These are phyloP conservation scores for Plutomurus gul DNA, from an alignment of 1,140 invertebrate species.

Conservation along the genomic window DNA sequence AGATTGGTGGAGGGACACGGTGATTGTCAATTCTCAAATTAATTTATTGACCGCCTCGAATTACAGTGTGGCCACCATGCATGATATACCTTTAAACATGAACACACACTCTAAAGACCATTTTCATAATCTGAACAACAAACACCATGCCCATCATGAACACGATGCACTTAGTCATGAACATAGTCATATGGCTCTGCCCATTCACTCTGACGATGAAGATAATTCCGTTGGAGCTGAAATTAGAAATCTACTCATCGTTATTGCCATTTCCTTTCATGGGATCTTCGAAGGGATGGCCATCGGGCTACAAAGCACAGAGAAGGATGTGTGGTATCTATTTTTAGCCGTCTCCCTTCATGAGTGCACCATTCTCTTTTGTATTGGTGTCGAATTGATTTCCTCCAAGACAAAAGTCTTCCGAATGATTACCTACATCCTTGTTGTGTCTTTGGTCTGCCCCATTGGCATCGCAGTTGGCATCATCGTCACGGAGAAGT, in stretches of 20 bases:
- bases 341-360: slow-evolving; percentile 63
- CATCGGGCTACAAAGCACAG: slow-evolving; percentile 72
- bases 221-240: slow-evolving; percentile 47
- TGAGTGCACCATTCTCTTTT: slow-evolving; percentile 63
- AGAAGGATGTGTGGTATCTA: slow-evolving; percentile 62
- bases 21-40: slow-evolving; percentile 46
- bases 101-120: not conserved
- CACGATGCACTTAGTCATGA: too few species aligned
- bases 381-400: slow-evolving; percentile 59
- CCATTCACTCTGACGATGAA: slow-evolving; percentile 19
- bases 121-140: slow-evolving; percentile 2
- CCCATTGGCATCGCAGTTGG: slow-evolving; percentile 59
- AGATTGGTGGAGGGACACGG: slow-evolving; percentile 52
- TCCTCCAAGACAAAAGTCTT: slow-evolving; percentile 55
- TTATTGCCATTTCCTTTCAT: slow-evolving; percentile 68
- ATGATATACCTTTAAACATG: slow-evolving; percentile 34
- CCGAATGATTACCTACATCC: slow-evolving; percentile 57
- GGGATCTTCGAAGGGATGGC: slow-evolving; percentile 73
- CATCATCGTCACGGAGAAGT: slow-evolving; percentile 56
- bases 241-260: slow-evolving; percentile 61
- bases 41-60: slow-evolving; percentile 39
- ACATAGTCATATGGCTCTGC: slow-evolving; percentile 53
- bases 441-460: slow-evolving; percentile 57
- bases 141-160: not conserved
- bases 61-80: slow-evolving; percentile 23